Conservation (phyloP, 2,888 invertebrate species). For the Hypselothyrea guttata region DNA sequence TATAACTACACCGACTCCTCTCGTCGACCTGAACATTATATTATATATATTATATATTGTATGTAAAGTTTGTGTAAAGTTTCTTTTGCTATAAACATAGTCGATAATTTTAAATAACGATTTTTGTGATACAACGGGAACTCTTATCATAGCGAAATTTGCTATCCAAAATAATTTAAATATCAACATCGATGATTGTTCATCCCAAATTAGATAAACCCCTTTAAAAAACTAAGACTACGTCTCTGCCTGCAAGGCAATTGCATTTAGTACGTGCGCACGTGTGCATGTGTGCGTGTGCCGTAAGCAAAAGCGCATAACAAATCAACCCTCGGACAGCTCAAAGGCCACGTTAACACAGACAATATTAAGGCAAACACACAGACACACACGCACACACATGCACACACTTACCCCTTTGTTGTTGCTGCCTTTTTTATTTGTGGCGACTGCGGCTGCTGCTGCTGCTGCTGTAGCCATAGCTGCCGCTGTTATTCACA, state of each 20-base stretch:
- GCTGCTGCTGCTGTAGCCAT: conserved; percentile 35
- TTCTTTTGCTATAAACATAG: no score
- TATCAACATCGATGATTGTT: no score
- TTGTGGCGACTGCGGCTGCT: conserved; percentile 33
- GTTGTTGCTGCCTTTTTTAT: conserved; percentile 36
- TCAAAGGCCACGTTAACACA: conserved; percentile 67
- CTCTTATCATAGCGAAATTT: no score
- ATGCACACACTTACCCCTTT: conserved; percentile 67
- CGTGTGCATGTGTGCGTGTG: conserved; percentile 13
- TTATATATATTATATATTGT: no score
- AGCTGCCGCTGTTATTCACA: conserved; percentile 27
- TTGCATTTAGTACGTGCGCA: conserved; percentile 9
- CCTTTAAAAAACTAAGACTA: no score
- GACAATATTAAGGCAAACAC: conserved; percentile 13
- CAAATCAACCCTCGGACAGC: conserved; percentile 55
- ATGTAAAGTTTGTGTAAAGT: no score
- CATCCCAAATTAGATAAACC: no score
- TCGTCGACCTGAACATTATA: no score
- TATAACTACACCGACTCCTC: no score
- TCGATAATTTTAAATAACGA: no score
- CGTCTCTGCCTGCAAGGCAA: conserved; percentile 27
- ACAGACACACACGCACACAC: conserved; percentile 10
- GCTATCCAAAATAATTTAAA: no score
- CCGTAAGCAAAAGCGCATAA: conserved; percentile 39
- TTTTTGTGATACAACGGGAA: no score